Percentiles rank a stretch among this genome's conserved stretches.
Evolutionary conservation across 1,140 invertebrate species (phyloP).

Genomic region (Drosophila pandora): DNA sequence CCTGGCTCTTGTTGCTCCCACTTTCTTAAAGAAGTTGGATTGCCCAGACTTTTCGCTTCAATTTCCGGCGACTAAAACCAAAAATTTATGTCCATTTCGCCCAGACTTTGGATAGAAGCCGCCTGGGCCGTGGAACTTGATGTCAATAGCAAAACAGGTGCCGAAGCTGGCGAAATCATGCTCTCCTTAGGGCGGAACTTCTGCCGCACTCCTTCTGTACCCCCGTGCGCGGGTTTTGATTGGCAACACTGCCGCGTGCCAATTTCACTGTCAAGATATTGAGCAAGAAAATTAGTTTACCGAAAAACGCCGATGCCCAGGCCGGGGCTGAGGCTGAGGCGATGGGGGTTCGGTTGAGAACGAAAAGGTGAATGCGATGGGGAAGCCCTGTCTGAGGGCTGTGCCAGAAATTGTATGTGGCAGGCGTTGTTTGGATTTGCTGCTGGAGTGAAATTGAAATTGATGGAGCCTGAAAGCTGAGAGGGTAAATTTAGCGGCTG

Average conservation of each 20-base stretch:
- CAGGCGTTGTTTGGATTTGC: constrained; percentile 79
- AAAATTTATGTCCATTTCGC: constrained; percentile 66
- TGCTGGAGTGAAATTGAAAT: constrained; percentile 79
- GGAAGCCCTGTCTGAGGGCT: constrained; percentile 55
- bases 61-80: constrained; percentile 65
- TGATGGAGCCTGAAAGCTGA: constrained; percentile 71
- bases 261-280: constrained; percentile 83
- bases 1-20: not conserved
- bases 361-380: not conserved
- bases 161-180: constrained; percentile 31
- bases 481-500: constrained; percentile 33
- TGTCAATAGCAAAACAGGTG: constrained; percentile 78
- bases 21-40: constrained; percentile 37
- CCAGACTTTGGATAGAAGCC: constrained; percentile 31
- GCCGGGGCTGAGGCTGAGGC: not conserved
- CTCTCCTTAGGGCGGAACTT: constrained; percentile 12
- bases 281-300: constrained; percentile 83
- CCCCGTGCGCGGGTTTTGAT: constrained; percentile 50
- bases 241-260: constrained; percentile 75
- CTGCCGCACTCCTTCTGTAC: not conserved
- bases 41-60: constrained; percentile 60
- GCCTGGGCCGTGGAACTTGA: constrained; percentile 56
- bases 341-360: not conserved
- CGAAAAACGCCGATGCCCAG: constrained; percentile 63
- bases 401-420: constrained; percentile 73